These are phyloP conservation scores for Neogale vison DNA, from an alignment of 2,113 vertebrate genomes.

Conservation along the genomic window DNA sequence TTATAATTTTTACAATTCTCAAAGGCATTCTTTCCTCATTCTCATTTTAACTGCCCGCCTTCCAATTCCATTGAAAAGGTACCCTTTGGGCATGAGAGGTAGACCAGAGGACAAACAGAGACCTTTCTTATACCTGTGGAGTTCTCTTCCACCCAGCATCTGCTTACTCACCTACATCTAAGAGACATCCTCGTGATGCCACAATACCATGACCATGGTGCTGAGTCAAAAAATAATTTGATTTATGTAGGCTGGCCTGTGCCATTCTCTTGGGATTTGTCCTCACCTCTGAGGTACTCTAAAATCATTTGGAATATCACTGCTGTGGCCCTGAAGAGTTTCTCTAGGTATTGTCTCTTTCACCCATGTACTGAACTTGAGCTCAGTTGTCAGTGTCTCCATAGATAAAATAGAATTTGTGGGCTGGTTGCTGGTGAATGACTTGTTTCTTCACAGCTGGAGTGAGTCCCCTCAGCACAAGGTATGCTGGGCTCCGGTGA, in stretches of 20 bases:
- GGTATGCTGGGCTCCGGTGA: not conserved
- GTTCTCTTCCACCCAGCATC: not conserved
- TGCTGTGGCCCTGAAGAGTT: not conserved
- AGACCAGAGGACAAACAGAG: not conserved
- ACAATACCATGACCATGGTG: not conserved
- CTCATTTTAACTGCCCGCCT: not conserved
- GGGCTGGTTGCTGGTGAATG: not conserved
- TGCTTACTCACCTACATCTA: not conserved
- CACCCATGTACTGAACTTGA: not conserved
- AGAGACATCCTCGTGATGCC: not conserved
- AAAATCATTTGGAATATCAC: not conserved
- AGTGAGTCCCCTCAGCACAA: not conserved
- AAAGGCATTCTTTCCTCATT: not conserved
- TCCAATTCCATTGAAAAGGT: not conserved
- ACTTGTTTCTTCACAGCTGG: not conserved
- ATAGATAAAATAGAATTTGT: not conserved
- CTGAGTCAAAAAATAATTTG: not conserved
- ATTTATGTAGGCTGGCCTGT: not conserved
- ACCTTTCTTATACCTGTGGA: not conserved
- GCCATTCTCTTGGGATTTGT: not conserved
- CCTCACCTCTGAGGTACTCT: not conserved
- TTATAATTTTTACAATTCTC: conserved; percentile 45
- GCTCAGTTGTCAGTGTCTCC: not conserved
- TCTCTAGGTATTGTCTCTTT: not conserved
- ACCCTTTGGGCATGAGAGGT: not conserved